A percentile compares a stretch with the other conserved stretches of the same genome.
Evolutionary conservation across 2,797 vertebrate species (phyloP).

Genomic region (Gymnothorax reevesii): DNA sequence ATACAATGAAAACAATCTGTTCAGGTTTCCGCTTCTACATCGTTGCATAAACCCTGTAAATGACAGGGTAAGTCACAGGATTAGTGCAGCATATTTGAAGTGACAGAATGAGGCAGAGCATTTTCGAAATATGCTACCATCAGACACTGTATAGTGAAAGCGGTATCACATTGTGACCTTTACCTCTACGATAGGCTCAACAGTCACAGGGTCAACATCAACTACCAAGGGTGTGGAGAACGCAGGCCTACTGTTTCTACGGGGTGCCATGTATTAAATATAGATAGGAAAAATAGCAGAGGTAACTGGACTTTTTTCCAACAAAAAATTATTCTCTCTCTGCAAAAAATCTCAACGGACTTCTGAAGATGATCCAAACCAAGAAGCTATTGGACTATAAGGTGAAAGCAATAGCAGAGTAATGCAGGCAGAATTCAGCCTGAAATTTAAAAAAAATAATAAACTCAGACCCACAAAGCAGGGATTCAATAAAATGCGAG

Average conservation of each 20-base stretch:
- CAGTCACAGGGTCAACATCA: not conserved
- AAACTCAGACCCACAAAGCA: slow-evolving; percentile 33
- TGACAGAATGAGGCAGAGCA: too few species aligned
- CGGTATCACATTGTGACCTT: not conserved
- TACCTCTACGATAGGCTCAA: not conserved
- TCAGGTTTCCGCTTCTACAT: too few species aligned
- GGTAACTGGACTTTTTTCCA: not conserved
- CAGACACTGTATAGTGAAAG: too few species aligned
- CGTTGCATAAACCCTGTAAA: too few species aligned
- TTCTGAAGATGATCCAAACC: not conserved
- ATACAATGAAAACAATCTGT: too few species aligned
- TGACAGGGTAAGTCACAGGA: too few species aligned
- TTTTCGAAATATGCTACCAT: too few species aligned
- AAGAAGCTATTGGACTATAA: not conserved
- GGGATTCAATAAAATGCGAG: slow-evolving; percentile 53
- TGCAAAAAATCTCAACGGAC: not conserved
- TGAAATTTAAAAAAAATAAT: slow-evolving; percentile 67
- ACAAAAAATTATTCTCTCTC: not conserved
- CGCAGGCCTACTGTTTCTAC: not conserved
- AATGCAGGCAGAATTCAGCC: slow-evolving; percentile 68
- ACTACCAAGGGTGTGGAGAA: not conserved
- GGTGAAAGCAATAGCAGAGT: slow-evolving; percentile 41
- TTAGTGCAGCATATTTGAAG: too few species aligned
- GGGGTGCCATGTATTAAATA: not conserved
- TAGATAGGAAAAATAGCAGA: not conserved